Conservation (phyloP, 2,888 invertebrate species). For the Malacosoma neustria region DNA sequence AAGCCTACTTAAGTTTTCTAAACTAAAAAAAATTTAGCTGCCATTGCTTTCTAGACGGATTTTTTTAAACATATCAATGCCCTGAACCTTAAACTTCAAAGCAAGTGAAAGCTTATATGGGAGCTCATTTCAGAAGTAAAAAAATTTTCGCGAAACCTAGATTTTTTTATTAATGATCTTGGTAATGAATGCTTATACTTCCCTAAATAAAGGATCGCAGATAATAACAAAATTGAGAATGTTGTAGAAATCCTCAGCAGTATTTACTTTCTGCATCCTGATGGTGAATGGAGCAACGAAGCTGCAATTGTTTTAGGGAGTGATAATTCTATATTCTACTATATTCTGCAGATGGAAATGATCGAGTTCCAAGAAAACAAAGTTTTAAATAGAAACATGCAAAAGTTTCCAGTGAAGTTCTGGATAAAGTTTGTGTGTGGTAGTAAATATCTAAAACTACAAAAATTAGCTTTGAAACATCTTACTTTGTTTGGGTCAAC, state of each 20-base stretch:
- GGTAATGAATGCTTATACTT: too few relatives aligned
- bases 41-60: too few relatives aligned
- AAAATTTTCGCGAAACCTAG: too few relatives aligned
- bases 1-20: too few relatives aligned
- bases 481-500: not conserved
- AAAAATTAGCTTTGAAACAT: not conserved
- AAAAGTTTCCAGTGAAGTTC: not conserved
- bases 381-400: not conserved
- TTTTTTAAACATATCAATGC: too few relatives aligned
- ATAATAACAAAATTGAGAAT: not conserved
- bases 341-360: not conserved
- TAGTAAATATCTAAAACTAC: not conserved
- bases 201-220: too few relatives aligned
- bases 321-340: not conserved
- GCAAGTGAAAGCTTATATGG: too few relatives aligned
- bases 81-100: not conserved
- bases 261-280: not conserved
- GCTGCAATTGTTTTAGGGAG: not conserved
- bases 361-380: not conserved
- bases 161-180: too few relatives aligned
- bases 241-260: not conserved
- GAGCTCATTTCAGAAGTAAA: not conserved
- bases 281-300: not conserved
- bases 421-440: not conserved
- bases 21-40: too few relatives aligned